Evolutionary conservation across 2,797 vertebrate genomes (phyloP).

Genomic region (Mormyrops boulengeri): DNA sequence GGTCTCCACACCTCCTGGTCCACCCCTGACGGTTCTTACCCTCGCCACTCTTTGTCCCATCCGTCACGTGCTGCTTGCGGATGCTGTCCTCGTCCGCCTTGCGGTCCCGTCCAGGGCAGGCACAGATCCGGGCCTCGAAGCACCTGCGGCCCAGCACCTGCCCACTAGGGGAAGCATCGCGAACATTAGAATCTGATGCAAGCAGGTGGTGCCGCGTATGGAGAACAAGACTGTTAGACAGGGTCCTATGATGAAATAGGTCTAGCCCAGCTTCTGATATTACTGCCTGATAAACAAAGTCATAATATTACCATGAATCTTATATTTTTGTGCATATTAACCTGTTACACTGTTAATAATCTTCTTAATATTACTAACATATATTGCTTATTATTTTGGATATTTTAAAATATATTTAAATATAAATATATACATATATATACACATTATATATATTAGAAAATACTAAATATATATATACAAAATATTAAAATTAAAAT

Average conservation of each 20-base stretch:
- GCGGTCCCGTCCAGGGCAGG: conserved; percentile 90
- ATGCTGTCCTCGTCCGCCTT: conserved; percentile 99
- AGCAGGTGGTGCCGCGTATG: neutral
- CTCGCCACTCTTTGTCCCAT: conserved; percentile 87
- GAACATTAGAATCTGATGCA: neutral
- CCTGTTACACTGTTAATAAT: neutral
- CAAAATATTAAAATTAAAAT: neutral
- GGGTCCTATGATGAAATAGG: neutral
- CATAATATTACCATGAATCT: neutral
- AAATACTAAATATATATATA: neutral
- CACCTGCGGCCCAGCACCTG: conserved; percentile 93
- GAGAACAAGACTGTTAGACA: neutral
- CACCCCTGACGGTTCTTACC: conserved; percentile 97
- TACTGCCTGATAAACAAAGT: neutral
- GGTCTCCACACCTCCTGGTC: conserved; percentile 40
- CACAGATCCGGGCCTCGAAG: conserved; percentile 96
- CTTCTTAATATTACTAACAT: neutral
- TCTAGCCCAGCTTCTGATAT: neutral
- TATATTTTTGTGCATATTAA: neutral
- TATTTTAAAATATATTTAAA: neutral
- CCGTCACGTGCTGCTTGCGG: conserved; percentile 91
- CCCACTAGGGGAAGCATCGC: conserved; percentile 61
- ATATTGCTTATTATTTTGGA: neutral
- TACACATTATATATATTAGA: neutral
- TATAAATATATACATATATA: too few species aligned